Percentiles rank a stretch among this genome's conserved stretches.
phyloP scores from a whole-genome alignment of 1,140 invertebrate species.

The Apis cerana region DNA sequence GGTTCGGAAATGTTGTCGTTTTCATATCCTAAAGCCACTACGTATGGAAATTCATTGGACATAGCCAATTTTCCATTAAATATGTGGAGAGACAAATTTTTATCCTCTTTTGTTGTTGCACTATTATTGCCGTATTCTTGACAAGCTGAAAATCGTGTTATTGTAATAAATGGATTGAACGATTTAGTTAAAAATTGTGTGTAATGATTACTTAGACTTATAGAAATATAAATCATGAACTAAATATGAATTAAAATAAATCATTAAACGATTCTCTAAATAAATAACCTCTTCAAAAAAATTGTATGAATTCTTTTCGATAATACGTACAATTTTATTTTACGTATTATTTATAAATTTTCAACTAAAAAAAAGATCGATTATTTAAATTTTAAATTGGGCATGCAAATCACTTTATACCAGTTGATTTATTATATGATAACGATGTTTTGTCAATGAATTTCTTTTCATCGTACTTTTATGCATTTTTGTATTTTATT shows the following conservation, averaged over 20 bases:
- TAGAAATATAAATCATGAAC: too few species aligned
- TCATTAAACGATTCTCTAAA: too few species aligned
- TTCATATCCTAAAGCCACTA: constrained; percentile 72
- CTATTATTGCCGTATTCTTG: constrained; percentile 71
- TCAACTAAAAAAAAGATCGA: background rate
- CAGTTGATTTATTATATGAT: background rate
- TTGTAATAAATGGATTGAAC: background rate
- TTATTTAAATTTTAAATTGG: constrained; percentile 3
- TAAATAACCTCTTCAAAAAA: background rate
- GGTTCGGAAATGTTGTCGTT: background rate
- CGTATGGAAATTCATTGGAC: constrained; percentile 72
- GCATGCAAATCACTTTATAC: background rate
- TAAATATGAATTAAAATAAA: too few species aligned
- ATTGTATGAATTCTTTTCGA: background rate
- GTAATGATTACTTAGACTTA: too few species aligned
- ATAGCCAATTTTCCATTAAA: constrained; percentile 50
- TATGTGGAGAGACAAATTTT: constrained; percentile 67
- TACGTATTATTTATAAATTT: background rate
- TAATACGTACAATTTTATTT: background rate
- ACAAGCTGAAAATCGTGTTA: constrained; percentile 68
- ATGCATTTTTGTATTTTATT: background rate
- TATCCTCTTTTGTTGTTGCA: constrained; percentile 15
- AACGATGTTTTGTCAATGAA: background rate
- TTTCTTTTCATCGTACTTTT: background rate
- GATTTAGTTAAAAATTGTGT: background rate